A percentile compares a stretch with the other conserved stretches of the same genome.
phyloP scores from a whole-genome alignment of 2,888 invertebrate genomes.

The Pollenia angustigena region DNA sequence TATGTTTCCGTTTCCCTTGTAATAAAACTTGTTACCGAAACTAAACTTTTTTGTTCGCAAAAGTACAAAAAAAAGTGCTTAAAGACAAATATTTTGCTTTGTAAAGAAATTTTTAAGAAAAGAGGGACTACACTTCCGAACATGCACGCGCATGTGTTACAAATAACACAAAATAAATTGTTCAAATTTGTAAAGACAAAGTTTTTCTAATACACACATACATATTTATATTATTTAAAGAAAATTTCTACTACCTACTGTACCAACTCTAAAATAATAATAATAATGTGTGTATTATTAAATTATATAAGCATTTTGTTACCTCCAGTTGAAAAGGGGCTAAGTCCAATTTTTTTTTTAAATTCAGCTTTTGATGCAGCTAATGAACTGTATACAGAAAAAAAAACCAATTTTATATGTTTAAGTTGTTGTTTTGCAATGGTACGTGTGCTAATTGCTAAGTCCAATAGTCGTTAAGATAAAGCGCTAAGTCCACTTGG shows the following conservation, averaged over 20 bases:
- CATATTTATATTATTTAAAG: not conserved
- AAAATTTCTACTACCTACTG: not conserved
- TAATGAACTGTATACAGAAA: no score
- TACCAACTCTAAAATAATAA: no score
- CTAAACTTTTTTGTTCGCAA: constrained; percentile 47
- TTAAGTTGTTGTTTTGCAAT: no score
- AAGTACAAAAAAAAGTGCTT: not conserved
- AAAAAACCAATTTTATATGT: no score
- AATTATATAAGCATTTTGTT: no score
- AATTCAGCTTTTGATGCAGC: no score
- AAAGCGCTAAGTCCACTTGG: no score
- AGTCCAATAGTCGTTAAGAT: no score
- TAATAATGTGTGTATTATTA: no score
- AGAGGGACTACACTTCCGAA: constrained; percentile 56
- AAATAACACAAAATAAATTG: constrained; percentile 68
- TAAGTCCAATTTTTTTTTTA: no score
- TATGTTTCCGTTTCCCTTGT: constrained; percentile 67
- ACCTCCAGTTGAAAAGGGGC: no score
- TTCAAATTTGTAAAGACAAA: constrained; percentile 30
- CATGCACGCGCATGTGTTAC: constrained; percentile 58
- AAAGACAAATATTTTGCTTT: constrained; percentile 38
- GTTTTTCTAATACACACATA: not conserved
- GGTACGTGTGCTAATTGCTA: no score
- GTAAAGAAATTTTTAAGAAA: not conserved
- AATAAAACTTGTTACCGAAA: constrained; percentile 65